These are phyloP conservation scores for Sarcophaga caerulescens DNA, from an alignment of 2,888 invertebrate genomes.

Conservation along the genomic window DNA sequence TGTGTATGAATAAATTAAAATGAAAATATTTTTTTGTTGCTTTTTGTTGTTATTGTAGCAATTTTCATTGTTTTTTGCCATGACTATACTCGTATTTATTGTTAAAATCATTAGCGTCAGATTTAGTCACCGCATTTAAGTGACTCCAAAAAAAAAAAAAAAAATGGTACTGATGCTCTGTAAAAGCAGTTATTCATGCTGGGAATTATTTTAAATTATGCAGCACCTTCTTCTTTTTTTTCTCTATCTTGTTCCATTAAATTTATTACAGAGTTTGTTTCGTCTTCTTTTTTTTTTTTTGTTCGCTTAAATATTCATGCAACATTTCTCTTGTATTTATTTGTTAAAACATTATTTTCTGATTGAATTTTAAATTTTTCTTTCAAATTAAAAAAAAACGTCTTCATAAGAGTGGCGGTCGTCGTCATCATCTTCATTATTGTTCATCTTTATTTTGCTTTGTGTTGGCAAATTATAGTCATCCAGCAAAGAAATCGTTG, in stretches of 20 bases:
- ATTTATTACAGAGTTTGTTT: too few species aligned
- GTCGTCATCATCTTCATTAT: slow-evolving; percentile 2
- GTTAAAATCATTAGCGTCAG: slow-evolving; percentile 44
- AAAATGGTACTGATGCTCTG: neutral
- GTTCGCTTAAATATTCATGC: slow-evolving; percentile 4
- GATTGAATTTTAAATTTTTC: slow-evolving; percentile 9
- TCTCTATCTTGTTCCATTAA: slow-evolving; percentile 6
- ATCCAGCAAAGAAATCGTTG: neutral
- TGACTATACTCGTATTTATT: neutral
- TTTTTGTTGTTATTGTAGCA: slow-evolving; percentile 23
- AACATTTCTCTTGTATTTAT: slow-evolving; percentile 24
- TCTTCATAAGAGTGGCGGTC: neutral
- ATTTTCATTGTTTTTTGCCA: slow-evolving; percentile 17
- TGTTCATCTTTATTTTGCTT: slow-evolving; percentile 24
- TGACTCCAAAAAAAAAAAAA: neutral
- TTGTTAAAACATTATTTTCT: slow-evolving; percentile 23
- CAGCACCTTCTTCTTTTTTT: neutral
- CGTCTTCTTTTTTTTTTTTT: neutral
- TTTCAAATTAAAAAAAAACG: neutral
- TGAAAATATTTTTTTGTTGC: slow-evolving; percentile 18
- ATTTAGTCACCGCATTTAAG: neutral
- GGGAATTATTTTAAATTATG: slow-evolving; percentile 14
- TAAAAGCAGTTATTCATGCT: slow-evolving; percentile 39
- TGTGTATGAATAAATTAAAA: slow-evolving; percentile 53
- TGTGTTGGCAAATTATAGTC: slow-evolving; percentile 33